Evolutionary conservation across 2,888 invertebrate genomes (phyloP).

Genomic region (Bruchidius siliquastri): DNA sequence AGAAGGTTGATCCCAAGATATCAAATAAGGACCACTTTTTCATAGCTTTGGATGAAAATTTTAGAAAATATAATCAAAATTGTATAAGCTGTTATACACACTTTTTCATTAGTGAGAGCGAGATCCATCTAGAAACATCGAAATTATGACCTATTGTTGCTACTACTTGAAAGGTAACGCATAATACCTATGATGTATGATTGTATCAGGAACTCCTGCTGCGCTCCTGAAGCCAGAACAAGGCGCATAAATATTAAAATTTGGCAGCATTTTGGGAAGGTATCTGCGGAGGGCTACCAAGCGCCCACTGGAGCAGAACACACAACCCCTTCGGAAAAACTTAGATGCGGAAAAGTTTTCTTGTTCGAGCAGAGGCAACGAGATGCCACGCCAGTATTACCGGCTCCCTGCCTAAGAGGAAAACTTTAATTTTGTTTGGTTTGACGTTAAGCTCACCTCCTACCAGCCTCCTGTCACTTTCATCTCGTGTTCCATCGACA

Average conservation of each 20-base stretch:
- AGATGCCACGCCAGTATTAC: conserved; percentile 35
- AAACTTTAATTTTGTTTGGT: conserved; percentile 51
- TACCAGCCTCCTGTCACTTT: conserved; percentile 44
- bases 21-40: no score
- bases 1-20: no score
- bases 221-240: conserved; percentile 2
- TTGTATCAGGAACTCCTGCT: no score
- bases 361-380: conserved; percentile 34
- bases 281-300: conserved; percentile 3
- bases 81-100: no score
- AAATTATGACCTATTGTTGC: no score
- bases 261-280: conserved; percentile 43
- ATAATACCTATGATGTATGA: no score
- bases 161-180: no score
- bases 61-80: no score
- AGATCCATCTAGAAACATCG: no score
- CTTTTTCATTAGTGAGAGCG: no score
- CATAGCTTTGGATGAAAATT: no score
- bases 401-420: conserved; percentile 47
- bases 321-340: conserved; percentile 37
- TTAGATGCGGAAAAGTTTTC: conserved; percentile 48
- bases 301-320: conserved; percentile 40
- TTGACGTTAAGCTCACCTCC: conserved; percentile 47
- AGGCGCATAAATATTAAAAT: conserved; percentile 47
- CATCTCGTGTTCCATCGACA: conserved; percentile 42